Evolutionary conservation across 1,140 invertebrate genomes (phyloP).

Genomic region (Rhyzopertha dominica): DNA sequence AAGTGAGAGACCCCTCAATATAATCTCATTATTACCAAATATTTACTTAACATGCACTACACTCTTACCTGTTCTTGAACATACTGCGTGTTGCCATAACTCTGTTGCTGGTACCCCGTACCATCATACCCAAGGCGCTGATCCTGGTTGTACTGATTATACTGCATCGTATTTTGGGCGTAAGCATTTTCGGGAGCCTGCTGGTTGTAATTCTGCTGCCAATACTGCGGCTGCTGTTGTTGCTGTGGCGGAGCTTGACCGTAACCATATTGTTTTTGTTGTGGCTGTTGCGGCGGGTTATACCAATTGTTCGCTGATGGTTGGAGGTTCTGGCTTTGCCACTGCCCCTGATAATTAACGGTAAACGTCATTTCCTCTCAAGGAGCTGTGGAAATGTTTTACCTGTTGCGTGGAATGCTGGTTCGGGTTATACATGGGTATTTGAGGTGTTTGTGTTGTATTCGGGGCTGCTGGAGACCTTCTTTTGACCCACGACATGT

Average conservation of each 20-base stretch:
- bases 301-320: conserved; percentile 26
- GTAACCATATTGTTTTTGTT: conserved; percentile 26
- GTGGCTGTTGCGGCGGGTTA: conserved; percentile 19
- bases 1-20: too few relatives aligned
- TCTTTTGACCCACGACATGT: conserved; percentile 42
- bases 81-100: conserved; percentile 13
- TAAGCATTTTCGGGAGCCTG: conserved; percentile 10
- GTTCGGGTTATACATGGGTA: conserved; percentile 39
- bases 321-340: conserved; percentile 31
- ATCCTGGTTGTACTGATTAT: conserved; percentile 8
- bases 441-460: conserved; percentile 25
- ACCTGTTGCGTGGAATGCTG: conserved; percentile 38
- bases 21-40: too few relatives aligned
- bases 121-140: conserved; percentile 15
- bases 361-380: background rate
- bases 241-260: conserved; percentile 27
- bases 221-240: conserved; percentile 12
- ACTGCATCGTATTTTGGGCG: conserved; percentile 4
- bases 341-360: conserved; percentile 26
- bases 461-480: conserved; percentile 28
- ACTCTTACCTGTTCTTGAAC: conserved; percentile 18
- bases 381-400: conserved; percentile 9
- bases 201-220: conserved; percentile 6
- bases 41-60: too few relatives aligned
- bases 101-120: conserved; percentile 14